Base-by-base conservation (phyloP, 2,113 vertebrate genomes). In the Lophochroa leadbeateri region DNA sequence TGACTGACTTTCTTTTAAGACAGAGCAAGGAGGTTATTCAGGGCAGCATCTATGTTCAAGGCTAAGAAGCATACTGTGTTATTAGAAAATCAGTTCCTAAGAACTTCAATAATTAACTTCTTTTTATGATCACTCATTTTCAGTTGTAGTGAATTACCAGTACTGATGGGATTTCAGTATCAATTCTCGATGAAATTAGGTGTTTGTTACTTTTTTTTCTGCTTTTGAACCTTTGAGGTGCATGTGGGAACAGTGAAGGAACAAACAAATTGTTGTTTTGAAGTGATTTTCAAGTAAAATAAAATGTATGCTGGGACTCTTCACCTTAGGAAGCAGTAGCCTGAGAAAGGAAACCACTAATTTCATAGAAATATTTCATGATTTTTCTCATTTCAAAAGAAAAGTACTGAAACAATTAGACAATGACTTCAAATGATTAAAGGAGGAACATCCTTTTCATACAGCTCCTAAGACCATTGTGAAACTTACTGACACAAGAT, bases 391-490 rank as follows among this genome's bases (percentile, higher is more conserved):
- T 14, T 3, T 53, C 20, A 39, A 8, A 84, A 67, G 49, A 67
- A 43, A 82, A 78, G 17, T 14, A 8, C 53, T 57, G 53, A 74
- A 88, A 58, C 25, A 46, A 50, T 53, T 19, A n/a, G 14, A 18
- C 25, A 41, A 47, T n/a, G 23, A 50, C 19, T 84, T 84, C 11
- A 70, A 61, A 87, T 23, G 47, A 60, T 25, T 17, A 28, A 77
- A 64, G 28, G n/a, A 52, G 9, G 3, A 64, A 43, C 17, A 21
- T n/a, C 15, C 2, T 82, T 91, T 96, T 68, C 47, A 10, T 23
- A 25, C 25, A 57, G 7, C 19, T 70, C 0, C 0, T 15, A 67
- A 49, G 0, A 0, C 18, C 8, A 3, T 17, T 81, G 24, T 78
- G 65, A 50, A 71, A 46, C 33, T 67, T 47, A 3, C 7, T 78